A percentile compares a stretch with the other conserved stretches of the same genome.
Conservation (phyloP, 2,888 invertebrate genomes). For the Myopa testacea region DNA sequence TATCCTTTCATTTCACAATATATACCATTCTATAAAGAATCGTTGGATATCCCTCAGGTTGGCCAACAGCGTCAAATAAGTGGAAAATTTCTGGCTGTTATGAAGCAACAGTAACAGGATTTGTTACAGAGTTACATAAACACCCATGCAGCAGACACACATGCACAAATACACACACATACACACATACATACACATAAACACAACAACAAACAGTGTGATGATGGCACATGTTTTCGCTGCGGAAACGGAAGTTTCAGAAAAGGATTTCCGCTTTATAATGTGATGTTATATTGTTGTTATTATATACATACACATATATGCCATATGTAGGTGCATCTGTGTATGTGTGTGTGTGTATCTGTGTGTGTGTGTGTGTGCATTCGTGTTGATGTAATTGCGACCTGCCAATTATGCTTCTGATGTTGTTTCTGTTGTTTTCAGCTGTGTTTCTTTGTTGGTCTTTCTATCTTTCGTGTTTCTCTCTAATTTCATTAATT, state of each 20-base stretch:
- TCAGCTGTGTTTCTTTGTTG: not conserved
- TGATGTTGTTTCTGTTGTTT: not conserved
- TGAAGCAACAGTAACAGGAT: conserved; percentile 5
- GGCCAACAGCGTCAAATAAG: not conserved
- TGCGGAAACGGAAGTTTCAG: conserved; percentile 11
- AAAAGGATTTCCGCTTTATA: conserved; percentile 27
- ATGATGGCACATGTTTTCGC: conserved; percentile 4
- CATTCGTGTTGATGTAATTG: not conserved
- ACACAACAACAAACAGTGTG: not conserved
- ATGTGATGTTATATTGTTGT: not conserved
- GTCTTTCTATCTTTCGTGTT: not conserved
- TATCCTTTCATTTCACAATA: not conserved
- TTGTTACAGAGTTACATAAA: conserved; percentile 2
- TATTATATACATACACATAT: not conserved
- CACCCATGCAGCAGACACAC: conserved; percentile 9
- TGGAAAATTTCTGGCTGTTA: not conserved
- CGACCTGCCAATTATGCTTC: not conserved
- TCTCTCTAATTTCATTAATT: not conserved
- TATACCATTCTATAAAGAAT: not conserved
- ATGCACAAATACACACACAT: not conserved
- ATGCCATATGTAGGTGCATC: not conserved
- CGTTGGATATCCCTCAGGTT: not conserved
- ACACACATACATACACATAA: not conserved
- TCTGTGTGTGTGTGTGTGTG: conserved; percentile 1
- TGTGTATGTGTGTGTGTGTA: not conserved